Conservation (phyloP, 2,888 invertebrate species). For the Epinotia bilunana region DNA sequence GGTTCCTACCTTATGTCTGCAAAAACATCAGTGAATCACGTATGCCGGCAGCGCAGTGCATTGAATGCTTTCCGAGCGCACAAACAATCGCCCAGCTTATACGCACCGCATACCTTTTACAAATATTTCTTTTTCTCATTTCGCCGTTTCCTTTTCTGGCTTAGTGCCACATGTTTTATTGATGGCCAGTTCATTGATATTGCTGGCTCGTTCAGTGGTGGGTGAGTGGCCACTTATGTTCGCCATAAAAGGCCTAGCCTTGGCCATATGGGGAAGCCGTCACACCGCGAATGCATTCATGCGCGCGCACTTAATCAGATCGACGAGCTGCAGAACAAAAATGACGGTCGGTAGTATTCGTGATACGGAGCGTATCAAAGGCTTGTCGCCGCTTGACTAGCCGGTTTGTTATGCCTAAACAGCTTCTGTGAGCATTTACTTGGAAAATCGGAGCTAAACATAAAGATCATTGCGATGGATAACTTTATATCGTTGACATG, state of each 20-base stretch:
- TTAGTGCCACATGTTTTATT: constrained; percentile 83
- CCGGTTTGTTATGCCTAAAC: constrained; percentile 28
- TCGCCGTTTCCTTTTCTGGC: constrained; percentile 82
- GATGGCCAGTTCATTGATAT: constrained; percentile 84
- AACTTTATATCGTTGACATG: constrained; percentile 8
- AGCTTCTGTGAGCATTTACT: constrained; percentile 14
- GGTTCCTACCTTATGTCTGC: constrained; percentile 46
- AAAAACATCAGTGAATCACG: constrained; percentile 69
- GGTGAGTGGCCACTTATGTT: constrained; percentile 84
- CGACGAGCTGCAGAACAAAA: constrained; percentile 72
- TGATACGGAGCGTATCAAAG: constrained; percentile 40
- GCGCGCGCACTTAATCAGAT: constrained; percentile 76
- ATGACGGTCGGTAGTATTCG: constrained; percentile 55
- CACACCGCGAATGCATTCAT: constrained; percentile 80
- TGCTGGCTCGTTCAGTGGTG: constrained; percentile 82
- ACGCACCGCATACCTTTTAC: constrained; percentile 76
- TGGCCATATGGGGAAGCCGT: constrained; percentile 83
- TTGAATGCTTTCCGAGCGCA: constrained; percentile 79
- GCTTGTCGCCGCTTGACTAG: constrained; percentile 24
- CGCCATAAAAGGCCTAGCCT: constrained; percentile 82
- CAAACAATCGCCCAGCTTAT: constrained; percentile 73
- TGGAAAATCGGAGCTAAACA: constrained; percentile 12
- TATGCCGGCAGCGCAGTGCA: constrained; percentile 74
- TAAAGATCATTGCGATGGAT: constrained; percentile 4
- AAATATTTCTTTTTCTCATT: constrained; percentile 83